A percentile compares a stretch with the other conserved stretches of the same genome.
Evolutionary conservation across 2,888 invertebrate species (phyloP).

Genomic region (Neria commutata): DNA sequence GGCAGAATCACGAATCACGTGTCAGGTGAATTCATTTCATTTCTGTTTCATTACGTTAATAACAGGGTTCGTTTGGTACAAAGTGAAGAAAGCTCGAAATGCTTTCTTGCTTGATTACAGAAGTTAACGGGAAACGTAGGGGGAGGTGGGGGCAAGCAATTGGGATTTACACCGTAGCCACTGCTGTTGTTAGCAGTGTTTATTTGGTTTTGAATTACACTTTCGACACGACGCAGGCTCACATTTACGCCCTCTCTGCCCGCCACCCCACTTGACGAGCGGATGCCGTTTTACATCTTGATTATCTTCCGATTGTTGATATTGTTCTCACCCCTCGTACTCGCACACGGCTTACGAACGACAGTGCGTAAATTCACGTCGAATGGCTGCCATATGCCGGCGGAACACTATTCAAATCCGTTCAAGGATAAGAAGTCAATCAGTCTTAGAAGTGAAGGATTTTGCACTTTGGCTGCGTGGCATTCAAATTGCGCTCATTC

Average conservation of each 20-base stretch:
- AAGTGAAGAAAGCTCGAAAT: conserved; percentile 40
- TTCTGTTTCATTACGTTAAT: conserved; percentile 49
- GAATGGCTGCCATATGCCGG: not conserved
- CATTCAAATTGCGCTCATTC: conserved; percentile 42
- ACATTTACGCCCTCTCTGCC: not conserved
- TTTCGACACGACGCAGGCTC: conserved; percentile 17
- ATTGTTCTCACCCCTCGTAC: conserved; percentile 8
- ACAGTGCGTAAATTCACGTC: not conserved
- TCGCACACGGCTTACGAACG: not conserved
- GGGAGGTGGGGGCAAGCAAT: too few relatives aligned
- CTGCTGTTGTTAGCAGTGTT: conserved; percentile 41
- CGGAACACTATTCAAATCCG: conserved; percentile 47
- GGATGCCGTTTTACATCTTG: conserved; percentile 53
- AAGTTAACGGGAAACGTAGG: too few relatives aligned
- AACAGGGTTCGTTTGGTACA: conserved; percentile 48
- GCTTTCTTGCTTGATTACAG: conserved; percentile 31
- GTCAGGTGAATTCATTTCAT: conserved; percentile 44
- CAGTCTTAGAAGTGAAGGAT: conserved; percentile 56
- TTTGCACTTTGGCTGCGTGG: conserved; percentile 55
- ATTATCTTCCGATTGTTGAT: conserved; percentile 53
- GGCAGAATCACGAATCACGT: conserved; percentile 49
- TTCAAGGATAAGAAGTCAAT: conserved; percentile 58
- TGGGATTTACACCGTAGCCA: conserved; percentile 6
- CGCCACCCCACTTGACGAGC: conserved; percentile 13
- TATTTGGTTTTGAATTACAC: conserved; percentile 53